Base-by-base conservation (phyloP, 1,140 invertebrate species). In the Apis florea region DNA sequence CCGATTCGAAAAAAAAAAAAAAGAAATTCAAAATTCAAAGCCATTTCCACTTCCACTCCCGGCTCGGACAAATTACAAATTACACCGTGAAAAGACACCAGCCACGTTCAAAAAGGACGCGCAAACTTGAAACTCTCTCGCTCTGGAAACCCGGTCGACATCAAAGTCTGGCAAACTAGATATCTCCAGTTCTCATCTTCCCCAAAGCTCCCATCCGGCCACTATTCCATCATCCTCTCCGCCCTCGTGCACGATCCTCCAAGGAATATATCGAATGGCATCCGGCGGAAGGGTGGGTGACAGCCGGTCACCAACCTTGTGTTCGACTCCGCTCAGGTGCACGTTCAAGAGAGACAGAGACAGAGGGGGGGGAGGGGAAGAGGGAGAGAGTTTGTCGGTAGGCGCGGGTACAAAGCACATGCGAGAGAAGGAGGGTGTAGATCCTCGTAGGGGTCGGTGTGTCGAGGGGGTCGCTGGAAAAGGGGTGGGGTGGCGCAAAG, bases 401-500 rank as follows among this genome's bases (percentile, higher is more conserved):
- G 70, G 31, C 51, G 12, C 72, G 74, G 85, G 56, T 83, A 86
- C 76, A 80, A 86, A 79, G 70, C 71, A 74, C 61, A 72, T 40
- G 31, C 40, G 71, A 66, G 81, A 67, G 53, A 75, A 59, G 73
- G 64, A 80, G 40, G 40, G n/a, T n/a, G n/a, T n/a, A n/a, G n/a
- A 82, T 40, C 58, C 61, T 17, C 24, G 59, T 26, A 24, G 73
- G 70, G 63, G 78, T 58, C 64, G 72, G 84, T 68, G 24, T 77
- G 54, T 66, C 70, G 77, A 75, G 77, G 77, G 79, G 61, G 79
- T 80, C 77, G 77, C 70, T 84, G 63, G 82, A 63, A 8, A 31
- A 72, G 9, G 56, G 82, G 75, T 76, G 80, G 63, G 63, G 64
- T 56, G 74, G 83, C 87, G 90, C 87, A 91, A 93, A 92, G 92